Evolutionary conservation across 2,113 vertebrate species (phyloP).

Genomic region (Castor canadensis): DNA sequence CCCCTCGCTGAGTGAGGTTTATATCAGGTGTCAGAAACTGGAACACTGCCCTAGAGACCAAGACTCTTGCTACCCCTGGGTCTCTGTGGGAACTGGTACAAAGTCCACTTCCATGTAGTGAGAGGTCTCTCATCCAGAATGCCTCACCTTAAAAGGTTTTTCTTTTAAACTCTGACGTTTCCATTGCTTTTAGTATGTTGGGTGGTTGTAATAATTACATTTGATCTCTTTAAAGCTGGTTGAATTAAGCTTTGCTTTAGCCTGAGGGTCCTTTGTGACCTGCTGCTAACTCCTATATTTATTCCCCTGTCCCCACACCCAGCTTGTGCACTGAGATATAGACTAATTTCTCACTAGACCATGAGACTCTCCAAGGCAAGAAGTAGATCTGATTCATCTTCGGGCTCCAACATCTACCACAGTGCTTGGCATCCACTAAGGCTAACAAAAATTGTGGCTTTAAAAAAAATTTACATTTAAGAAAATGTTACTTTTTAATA

Average conservation of each 20-base stretch:
- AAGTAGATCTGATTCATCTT: neutral
- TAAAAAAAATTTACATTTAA: neutral
- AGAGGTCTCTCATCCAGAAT: neutral
- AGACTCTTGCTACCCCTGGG: neutral
- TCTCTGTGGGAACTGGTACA: neutral
- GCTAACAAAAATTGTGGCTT: neutral
- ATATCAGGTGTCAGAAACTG: neutral
- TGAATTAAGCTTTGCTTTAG: neutral
- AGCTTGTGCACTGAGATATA: neutral
- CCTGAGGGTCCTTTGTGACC: neutral
- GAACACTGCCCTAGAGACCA: neutral
- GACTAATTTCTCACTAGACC: neutral
- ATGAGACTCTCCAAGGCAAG: neutral
- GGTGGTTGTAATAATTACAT: neutral
- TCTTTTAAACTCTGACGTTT: neutral
- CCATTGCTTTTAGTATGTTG: neutral
- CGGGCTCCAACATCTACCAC: neutral
- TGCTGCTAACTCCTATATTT: neutral
- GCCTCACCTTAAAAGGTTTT: neutral
- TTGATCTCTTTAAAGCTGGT: conserved; percentile 5
- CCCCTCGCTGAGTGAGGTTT: neutral
- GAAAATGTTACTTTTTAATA: neutral
- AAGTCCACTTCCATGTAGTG: neutral
- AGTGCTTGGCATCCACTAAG: neutral
- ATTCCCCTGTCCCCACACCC: neutral